Conservation (phyloP, 2,113 vertebrate genomes). For the Siphamia tubifer region DNA sequence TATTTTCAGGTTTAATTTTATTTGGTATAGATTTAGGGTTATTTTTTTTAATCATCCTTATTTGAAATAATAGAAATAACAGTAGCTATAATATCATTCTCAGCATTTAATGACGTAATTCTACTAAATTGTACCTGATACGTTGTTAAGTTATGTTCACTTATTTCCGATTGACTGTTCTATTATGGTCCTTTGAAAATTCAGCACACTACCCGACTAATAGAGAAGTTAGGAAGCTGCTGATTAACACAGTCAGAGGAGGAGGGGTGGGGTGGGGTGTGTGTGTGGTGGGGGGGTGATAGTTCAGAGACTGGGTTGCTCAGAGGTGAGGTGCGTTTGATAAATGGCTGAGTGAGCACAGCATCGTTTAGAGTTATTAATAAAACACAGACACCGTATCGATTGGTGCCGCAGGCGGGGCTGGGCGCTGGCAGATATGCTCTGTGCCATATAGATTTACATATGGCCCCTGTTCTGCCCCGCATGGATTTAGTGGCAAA, state of each 20-base stretch:
- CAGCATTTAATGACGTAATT: too few relatives aligned
- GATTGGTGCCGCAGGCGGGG: conserved; percentile 51
- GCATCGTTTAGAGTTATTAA: conserved; percentile 72
- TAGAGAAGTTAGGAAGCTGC: conserved; percentile 25
- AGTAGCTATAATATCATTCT: too few relatives aligned
- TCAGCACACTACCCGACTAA: not conserved
- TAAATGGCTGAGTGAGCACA: conserved; percentile 58
- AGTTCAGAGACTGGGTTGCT: conserved; percentile 25
- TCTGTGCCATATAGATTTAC: conserved; percentile 70
- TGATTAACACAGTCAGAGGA: conserved; percentile 31
- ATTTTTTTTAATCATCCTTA: too few relatives aligned
- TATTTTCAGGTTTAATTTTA: too few relatives aligned
- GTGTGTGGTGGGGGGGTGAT: conserved; percentile 24
- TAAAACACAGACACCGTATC: conserved; percentile 71
- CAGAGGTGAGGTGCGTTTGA: conserved; percentile 52
- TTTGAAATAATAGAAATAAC: too few relatives aligned
- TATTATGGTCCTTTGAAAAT: conserved; percentile 1
- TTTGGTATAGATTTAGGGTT: too few relatives aligned
- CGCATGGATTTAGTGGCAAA: conserved; percentile 66
- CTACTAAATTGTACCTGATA: too few relatives aligned
- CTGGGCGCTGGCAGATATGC: conserved; percentile 46
- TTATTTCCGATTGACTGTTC: too few relatives aligned
- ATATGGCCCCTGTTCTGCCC: conserved; percentile 53
- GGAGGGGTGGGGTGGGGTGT: too few relatives aligned
- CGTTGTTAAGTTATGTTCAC: too few relatives aligned